phyloP scores from a whole-genome alignment of 2,888 invertebrate genomes.

The Rotaria macrura region DNA sequence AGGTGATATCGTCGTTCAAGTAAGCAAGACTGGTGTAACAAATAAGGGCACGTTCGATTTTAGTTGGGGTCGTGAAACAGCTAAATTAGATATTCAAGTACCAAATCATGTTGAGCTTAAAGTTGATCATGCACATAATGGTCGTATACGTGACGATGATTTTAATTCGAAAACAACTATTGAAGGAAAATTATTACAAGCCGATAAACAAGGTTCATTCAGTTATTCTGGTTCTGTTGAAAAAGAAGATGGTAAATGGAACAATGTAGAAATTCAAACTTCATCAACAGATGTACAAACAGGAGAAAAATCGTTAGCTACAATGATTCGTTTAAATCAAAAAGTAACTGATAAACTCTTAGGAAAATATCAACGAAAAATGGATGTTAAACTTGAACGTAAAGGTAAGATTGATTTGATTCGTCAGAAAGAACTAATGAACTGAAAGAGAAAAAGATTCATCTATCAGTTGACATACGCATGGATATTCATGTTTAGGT shows the following conservation, averaged over 20 bases:
- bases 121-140: not conserved
- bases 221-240: not conserved
- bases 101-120: not conserved
- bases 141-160: not conserved
- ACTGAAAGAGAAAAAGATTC: not conserved
- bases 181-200: not conserved
- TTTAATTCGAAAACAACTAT: not conserved
- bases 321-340: not conserved
- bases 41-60: not conserved
- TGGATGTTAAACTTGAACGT: not conserved
- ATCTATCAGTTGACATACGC: too few relatives aligned
- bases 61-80: not conserved
- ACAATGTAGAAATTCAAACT: not conserved
- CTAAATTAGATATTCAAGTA: not conserved
- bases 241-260: constrained; percentile 11
- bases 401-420: too few relatives aligned
- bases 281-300: not conserved
- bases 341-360: not conserved
- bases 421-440: too few relatives aligned
- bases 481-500: not conserved
- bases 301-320: not conserved
- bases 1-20: not conserved
- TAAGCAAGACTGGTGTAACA: not conserved
- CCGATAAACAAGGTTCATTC: not conserved
- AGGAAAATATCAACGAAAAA: not conserved